Evolutionary conservation across 2,113 vertebrate species (phyloP).

Genomic region (Micronisus gabar): DNA sequence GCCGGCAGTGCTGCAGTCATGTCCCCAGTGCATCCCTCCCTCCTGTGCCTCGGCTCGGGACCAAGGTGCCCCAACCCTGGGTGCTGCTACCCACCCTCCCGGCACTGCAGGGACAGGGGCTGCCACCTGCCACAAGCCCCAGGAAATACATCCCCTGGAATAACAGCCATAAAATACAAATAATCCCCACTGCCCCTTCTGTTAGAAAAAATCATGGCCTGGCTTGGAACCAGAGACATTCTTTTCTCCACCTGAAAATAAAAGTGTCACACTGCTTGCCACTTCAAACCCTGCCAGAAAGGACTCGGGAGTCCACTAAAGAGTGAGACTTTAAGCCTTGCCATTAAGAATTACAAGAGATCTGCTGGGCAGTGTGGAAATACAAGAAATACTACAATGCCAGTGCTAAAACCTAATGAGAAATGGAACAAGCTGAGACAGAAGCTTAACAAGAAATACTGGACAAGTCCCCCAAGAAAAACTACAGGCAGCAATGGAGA

Average conservation of each 20-base stretch:
- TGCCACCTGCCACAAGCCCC: fast-evolving
- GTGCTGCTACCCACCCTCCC: background rate
- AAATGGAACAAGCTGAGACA: slow-evolving; percentile 68
- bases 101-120: background rate
- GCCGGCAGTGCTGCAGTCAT: fast-evolving
- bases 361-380: slow-evolving; percentile 12
- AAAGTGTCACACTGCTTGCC: background rate
- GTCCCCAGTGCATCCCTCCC: background rate
- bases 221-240: background rate
- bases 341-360: slow-evolving; percentile 63
- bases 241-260: background rate
- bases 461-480: slow-evolving; percentile 64
- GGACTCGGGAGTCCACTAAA: background rate
- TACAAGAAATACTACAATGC: slow-evolving; percentile 72
- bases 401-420: slow-evolving; percentile 70
- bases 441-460: slow-evolving; percentile 78
- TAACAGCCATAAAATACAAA: background rate
- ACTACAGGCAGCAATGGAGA: slow-evolving; percentile 24
- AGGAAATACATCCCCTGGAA: background rate
- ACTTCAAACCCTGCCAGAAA: background rate
- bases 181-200: background rate
- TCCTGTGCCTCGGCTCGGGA: fast-evolving
- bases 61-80: background rate
- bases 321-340: background rate
- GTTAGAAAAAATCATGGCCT: background rate